Evolutionary conservation across 1,140 invertebrate genomes (phyloP).

Genomic region (Polyergus mexicanus): DNA sequence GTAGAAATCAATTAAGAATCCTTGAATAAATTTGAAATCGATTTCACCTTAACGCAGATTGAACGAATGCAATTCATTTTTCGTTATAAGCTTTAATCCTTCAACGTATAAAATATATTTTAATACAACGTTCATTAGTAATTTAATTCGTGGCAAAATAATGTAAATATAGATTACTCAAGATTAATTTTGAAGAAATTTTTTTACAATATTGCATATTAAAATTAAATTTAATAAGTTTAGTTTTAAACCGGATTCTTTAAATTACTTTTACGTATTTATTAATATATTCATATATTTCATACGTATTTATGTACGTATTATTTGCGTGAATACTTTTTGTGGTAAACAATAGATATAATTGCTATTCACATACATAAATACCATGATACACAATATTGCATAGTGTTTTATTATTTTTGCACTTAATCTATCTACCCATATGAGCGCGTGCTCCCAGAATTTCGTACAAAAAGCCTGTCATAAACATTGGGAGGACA

Average conservation of each 20-base stretch:
- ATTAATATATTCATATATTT: background rate
- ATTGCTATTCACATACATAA: background rate
- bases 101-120: background rate
- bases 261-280: background rate
- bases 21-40: slow-evolving; percentile 8
- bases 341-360: background rate
- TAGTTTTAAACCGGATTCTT: too few species aligned
- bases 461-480: slow-evolving; percentile 42
- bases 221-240: background rate
- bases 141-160: background rate
- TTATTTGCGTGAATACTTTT: background rate
- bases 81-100: background rate
- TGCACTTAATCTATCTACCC: background rate
- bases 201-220: background rate
- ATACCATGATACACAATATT: background rate
- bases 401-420: background rate
- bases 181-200: background rate
- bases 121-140: background rate
- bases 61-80: background rate
- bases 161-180: background rate
- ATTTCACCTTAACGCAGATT: background rate
- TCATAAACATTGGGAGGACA: slow-evolving; percentile 17
- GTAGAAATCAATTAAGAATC: background rate
- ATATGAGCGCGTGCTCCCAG: background rate
- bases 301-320: background rate